These are phyloP conservation scores for Drosophila punjabiensis DNA, from an alignment of 1,140 invertebrate species.

Conservation along the genomic window DNA sequence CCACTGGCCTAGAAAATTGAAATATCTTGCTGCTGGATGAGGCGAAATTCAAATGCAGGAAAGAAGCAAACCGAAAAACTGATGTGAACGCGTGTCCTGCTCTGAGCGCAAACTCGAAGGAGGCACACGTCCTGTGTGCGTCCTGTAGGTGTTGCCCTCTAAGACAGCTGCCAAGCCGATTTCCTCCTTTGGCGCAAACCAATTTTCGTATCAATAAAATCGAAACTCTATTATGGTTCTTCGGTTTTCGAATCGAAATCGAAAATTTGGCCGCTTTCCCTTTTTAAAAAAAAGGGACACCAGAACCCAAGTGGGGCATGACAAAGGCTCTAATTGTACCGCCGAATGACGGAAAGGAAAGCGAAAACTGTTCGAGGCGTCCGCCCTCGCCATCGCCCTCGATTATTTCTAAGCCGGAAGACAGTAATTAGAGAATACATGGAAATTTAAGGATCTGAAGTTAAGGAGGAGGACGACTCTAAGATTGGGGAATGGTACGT, in stretches of 20 bases:
- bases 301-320: slow-evolving; percentile 64
- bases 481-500: slow-evolving; percentile 56
- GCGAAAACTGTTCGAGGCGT: slow-evolving; percentile 61
- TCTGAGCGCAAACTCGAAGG: slow-evolving; percentile 25
- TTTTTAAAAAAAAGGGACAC: slow-evolving; percentile 55
- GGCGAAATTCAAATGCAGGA: slow-evolving; percentile 25
- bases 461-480: slow-evolving; percentile 32
- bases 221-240: slow-evolving; percentile 65
- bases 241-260: slow-evolving; percentile 67
- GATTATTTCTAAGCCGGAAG: slow-evolving; percentile 63
- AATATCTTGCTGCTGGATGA: slow-evolving; percentile 55
- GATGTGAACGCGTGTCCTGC: slow-evolving; percentile 59
- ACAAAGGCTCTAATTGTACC: slow-evolving; percentile 79
- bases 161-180: slow-evolving; percentile 69
- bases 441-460: slow-evolving; percentile 29
- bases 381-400: slow-evolving; percentile 38
- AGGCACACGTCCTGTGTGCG: slow-evolving; percentile 47
- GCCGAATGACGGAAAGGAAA: slow-evolving; percentile 63
- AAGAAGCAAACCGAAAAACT: slow-evolving; percentile 10
- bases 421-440: slow-evolving; percentile 77
- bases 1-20: slow-evolving; percentile 82
- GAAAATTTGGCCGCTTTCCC: slow-evolving; percentile 62
- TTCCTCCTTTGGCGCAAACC: slow-evolving; percentile 73
- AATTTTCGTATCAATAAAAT: slow-evolving; percentile 83
- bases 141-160: slow-evolving; percentile 75